Conservation (phyloP, 2,888 invertebrate species). For the Auanema sp. region DNA sequence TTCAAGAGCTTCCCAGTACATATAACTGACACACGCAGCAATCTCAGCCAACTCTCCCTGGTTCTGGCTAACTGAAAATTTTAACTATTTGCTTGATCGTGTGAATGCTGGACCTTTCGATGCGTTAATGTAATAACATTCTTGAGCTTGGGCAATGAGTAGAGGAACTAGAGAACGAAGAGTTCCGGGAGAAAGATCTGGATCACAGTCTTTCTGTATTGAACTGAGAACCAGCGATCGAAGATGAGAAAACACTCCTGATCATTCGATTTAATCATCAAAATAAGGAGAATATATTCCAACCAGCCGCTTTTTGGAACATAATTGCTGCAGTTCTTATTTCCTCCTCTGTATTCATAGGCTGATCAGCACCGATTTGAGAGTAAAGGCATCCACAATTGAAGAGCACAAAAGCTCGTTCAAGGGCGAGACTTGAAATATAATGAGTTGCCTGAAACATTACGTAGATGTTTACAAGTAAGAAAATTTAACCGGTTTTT, state of each 20-base stretch:
- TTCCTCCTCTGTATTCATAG: constrained; percentile 85
- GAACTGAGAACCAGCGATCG: constrained; percentile 77
- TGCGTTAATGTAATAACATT: constrained; percentile 92
- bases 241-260: constrained; percentile 80
- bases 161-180: constrained; percentile 81
- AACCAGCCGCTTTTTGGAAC: constrained; percentile 74
- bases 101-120: constrained; percentile 64
- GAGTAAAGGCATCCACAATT: constrained; percentile 89
- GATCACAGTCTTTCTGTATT: constrained; percentile 92
- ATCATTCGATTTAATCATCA: not conserved
- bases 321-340: constrained; percentile 88
- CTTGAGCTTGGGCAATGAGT: constrained; percentile 97
- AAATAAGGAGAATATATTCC: not conserved
- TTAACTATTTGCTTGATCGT: too few relatives aligned
- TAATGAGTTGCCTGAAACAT: too few relatives aligned
- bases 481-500: too few relatives aligned
- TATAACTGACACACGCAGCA: constrained; percentile 86
- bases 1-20: constrained; percentile 87
- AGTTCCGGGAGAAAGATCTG: constrained; percentile 92
- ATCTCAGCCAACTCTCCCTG: constrained; percentile 95
- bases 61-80: constrained; percentile 75
- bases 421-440: constrained; percentile 76
- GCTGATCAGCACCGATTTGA: constrained; percentile 79
- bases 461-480: too few relatives aligned
- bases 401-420: constrained; percentile 90